These are phyloP conservation scores for Paratilapia polleni DNA, from an alignment of 2,113 vertebrate species.

Conservation along the genomic window DNA sequence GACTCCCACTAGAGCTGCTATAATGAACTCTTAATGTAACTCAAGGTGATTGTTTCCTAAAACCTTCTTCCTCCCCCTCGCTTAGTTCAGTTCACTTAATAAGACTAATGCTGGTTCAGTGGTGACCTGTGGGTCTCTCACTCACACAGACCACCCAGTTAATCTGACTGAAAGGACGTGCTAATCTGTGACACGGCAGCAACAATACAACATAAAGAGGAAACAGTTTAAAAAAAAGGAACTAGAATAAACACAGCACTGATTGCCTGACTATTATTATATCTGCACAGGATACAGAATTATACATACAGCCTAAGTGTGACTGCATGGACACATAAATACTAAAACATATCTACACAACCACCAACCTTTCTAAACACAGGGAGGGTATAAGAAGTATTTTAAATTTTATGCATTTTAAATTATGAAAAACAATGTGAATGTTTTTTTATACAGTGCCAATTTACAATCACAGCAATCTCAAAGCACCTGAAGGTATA, in stretches of 20 bases:
- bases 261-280: neutral
- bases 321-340: neutral
- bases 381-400: neutral
- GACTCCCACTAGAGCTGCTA: conserved; percentile 7
- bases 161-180: neutral
- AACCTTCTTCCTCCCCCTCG: too few relatives aligned
- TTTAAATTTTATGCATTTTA: neutral
- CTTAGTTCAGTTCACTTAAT: too few relatives aligned
- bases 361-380: neutral
- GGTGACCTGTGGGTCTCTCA: conserved; percentile 5
- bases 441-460: neutral
- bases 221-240: neutral
- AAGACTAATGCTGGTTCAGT: conserved; percentile 17
- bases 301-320: neutral
- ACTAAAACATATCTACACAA: neutral
- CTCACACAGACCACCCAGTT: neutral
- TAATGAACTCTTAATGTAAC: too few relatives aligned
- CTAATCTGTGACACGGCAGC: neutral
- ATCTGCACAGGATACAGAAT: neutral
- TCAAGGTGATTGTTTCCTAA: too few relatives aligned
- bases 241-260: neutral
- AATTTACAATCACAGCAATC: neutral
- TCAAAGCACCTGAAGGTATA: neutral
- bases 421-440: neutral
- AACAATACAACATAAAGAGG: neutral